Conservation (phyloP, 2,888 invertebrate genomes). For the Entomobrya multifasciata region DNA sequence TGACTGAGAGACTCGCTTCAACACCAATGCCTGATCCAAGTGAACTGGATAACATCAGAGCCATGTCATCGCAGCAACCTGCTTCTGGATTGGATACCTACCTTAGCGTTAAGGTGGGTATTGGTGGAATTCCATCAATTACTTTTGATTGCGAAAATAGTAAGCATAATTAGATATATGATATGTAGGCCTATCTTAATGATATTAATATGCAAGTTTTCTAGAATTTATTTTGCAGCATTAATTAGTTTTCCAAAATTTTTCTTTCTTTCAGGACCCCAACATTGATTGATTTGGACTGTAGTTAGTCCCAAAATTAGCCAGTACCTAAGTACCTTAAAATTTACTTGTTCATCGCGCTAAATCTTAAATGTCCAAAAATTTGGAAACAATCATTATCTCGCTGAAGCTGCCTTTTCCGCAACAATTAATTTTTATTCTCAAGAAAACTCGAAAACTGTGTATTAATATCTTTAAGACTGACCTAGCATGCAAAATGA, state of each 20-base stretch:
- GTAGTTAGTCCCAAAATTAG: constrained; percentile 8
- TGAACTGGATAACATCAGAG: not conserved
- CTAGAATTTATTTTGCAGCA: not conserved
- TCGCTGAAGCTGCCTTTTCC: not conserved
- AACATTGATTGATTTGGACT: constrained; percentile 28
- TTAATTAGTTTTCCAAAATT: too few relatives aligned
- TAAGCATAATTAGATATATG: constrained; percentile 30
- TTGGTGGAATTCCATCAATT: constrained; percentile 43
- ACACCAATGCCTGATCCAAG: constrained; percentile 8
- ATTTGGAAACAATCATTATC: not conserved
- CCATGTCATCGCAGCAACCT: not conserved
- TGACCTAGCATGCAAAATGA: too few relatives aligned
- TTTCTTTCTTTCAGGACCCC: constrained; percentile 37
- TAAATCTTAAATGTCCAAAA: not conserved
- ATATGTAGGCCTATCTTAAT: constrained; percentile 23
- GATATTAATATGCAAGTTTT: not conserved
- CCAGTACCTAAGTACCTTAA: constrained; percentile 9
- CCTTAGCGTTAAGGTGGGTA: constrained; percentile 39
- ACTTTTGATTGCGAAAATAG: constrained; percentile 55
- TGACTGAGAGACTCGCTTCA: constrained; percentile 14
- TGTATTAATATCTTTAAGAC: too few relatives aligned
- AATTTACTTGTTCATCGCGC: too few relatives aligned
- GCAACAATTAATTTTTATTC: too few relatives aligned
- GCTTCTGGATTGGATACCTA: not conserved
- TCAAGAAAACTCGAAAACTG: not conserved